A percentile compares a stretch with the other conserved stretches of the same genome.
These are phyloP conservation scores for Lasiurus borealis DNA, from an alignment of 2,113 vertebrate genomes.

Conservation along the genomic window DNA sequence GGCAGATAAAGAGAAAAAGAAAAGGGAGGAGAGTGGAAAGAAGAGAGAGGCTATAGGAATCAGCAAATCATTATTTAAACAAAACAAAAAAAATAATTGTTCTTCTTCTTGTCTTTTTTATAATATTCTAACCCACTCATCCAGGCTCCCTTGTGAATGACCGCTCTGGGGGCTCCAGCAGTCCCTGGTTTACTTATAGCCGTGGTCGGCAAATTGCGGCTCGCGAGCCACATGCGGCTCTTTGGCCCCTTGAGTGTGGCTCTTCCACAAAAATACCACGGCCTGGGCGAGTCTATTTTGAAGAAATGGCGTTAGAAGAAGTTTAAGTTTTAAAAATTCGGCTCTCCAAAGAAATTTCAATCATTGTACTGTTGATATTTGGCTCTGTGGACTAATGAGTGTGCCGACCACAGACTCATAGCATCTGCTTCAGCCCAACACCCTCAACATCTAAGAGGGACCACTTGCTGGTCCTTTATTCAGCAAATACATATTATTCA, in stretches of 20 bases:
- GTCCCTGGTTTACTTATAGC: not conserved
- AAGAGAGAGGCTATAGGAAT: not conserved
- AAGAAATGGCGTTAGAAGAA: too few species aligned
- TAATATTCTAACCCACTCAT: not conserved
- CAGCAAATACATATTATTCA: not conserved
- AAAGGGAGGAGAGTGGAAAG: slow-evolving; percentile 41
- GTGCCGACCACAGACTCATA: too few species aligned
- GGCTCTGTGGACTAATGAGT: too few species aligned
- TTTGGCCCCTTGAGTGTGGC: too few species aligned
- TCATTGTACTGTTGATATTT: too few species aligned
- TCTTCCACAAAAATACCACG: too few species aligned
- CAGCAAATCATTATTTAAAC: not conserved
- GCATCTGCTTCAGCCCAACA: not conserved
- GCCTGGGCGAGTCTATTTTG: too few species aligned
- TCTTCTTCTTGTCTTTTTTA: not conserved
- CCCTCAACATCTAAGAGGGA: not conserved
- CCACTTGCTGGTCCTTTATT: not conserved
- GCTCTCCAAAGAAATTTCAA: too few species aligned
- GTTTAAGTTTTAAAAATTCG: too few species aligned
- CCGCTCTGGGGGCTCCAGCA: too few species aligned
- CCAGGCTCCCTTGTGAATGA: not conserved
- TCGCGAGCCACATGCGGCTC: too few species aligned
- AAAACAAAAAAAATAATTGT: not conserved
- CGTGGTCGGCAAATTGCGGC: too few species aligned
- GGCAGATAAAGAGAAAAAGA: slow-evolving; percentile 10